phyloP scores from a whole-genome alignment of 2,888 invertebrate species.

The Drosophila nr. medialis region DNA sequence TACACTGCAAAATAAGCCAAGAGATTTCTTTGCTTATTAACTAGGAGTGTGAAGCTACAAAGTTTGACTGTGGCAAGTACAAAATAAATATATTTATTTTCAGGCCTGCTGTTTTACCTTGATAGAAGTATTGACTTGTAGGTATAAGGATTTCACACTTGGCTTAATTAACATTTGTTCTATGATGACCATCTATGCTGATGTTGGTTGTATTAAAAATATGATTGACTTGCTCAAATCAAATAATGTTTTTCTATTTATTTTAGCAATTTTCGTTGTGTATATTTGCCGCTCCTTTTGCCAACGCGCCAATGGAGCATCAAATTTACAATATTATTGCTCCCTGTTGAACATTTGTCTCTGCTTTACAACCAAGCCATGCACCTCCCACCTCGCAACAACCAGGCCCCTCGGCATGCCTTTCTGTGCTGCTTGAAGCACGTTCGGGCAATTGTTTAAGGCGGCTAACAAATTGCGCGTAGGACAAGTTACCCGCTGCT shows the following conservation, averaged over 20 bases:
- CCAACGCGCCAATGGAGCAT: slow-evolving; percentile 53
- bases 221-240: not conserved
- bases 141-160: not conserved
- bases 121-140: not conserved
- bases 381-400: not conserved
- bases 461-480: slow-evolving; percentile 69
- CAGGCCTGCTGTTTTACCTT: not conserved
- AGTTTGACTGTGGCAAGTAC: not conserved
- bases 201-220: not conserved
- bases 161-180: not conserved
- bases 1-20: slow-evolving; percentile 1
- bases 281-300: not conserved
- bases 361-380: slow-evolving; percentile 7
- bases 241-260: not conserved
- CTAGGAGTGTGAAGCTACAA: not conserved
- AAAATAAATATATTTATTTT: not conserved
- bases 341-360: slow-evolving; percentile 73
- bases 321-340: slow-evolving; percentile 76
- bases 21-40: not conserved
- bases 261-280: not conserved
- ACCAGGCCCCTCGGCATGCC: not conserved
- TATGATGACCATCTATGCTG: no score
- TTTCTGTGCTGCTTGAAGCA: slow-evolving; percentile 33
- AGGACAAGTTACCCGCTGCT: slow-evolving; percentile 45
- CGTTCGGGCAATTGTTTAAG: slow-evolving; percentile 72